Evolutionary conservation across 2,113 vertebrate genomes (phyloP).

Genomic region (Pimephales promelas): DNA sequence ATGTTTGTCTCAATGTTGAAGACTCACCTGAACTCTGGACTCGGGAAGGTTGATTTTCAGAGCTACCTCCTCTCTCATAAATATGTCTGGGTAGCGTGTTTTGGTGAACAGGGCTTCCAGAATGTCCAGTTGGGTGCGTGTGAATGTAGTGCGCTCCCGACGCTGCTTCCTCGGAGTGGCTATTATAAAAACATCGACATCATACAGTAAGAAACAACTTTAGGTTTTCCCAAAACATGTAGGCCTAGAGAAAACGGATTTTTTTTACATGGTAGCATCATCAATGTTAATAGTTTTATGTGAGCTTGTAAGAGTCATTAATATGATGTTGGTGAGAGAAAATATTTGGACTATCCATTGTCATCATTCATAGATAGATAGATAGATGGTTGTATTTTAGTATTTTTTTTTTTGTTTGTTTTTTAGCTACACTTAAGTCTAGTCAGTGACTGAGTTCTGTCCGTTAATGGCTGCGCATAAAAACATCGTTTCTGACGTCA

Average conservation of each 20-base stretch:
- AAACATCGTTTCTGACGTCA: background rate
- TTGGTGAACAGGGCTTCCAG: slow-evolving; percentile 84
- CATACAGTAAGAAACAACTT: slow-evolving; percentile 15
- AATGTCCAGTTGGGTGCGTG: slow-evolving; percentile 84
- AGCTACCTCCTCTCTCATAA: slow-evolving; percentile 87
- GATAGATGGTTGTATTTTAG: background rate
- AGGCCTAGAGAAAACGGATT: background rate
- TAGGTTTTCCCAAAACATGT: background rate
- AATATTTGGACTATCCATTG: background rate
- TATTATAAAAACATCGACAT: slow-evolving; percentile 50
- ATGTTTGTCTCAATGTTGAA: background rate
- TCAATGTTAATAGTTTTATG: background rate
- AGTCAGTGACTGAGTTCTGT: background rate
- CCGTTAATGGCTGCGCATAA: background rate
- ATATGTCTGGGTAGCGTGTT: slow-evolving; percentile 87
- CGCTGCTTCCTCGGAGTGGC: slow-evolving; percentile 83
- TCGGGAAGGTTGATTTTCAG: slow-evolving; percentile 87
- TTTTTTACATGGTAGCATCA: background rate
- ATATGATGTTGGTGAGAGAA: background rate
- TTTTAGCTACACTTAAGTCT: too few species aligned
- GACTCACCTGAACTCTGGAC: slow-evolving; percentile 68
- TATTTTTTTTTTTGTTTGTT: too few species aligned
- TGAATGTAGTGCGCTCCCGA: slow-evolving; percentile 84
- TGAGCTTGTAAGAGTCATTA: background rate
- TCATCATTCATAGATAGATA: slow-evolving; percentile 21